Conservation (phyloP, 2,888 invertebrate genomes). For the Lacanobia wlatinum region DNA sequence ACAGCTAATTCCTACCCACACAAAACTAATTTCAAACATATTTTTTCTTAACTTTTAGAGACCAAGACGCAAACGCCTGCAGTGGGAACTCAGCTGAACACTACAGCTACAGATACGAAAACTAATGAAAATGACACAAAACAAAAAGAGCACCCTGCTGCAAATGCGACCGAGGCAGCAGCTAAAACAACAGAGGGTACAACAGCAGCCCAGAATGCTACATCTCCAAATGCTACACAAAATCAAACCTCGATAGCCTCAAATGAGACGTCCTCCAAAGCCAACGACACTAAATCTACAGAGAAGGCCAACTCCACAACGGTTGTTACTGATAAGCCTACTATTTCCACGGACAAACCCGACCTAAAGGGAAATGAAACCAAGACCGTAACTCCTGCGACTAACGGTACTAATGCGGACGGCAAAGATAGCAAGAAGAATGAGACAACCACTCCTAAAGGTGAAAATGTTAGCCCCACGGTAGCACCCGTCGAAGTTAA, state of each 20-base stretch:
- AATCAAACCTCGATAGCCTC: not conserved
- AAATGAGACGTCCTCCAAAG: constrained; percentile 18
- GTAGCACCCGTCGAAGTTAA: constrained; percentile 70
- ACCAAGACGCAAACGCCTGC: not conserved
- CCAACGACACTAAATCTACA: constrained; percentile 33
- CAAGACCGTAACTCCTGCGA: constrained; percentile 18
- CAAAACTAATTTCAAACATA: not conserved
- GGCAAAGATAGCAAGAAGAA: constrained; percentile 50
- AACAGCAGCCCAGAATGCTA: constrained; percentile 7
- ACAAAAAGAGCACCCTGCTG: not conserved
- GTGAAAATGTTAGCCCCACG: constrained; percentile 63
- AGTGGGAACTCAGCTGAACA: not conserved
- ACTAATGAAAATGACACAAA: not conserved
- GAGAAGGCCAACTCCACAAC: constrained; percentile 48
- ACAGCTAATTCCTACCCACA: not conserved
- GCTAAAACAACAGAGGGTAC: not conserved
- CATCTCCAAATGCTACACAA: constrained; percentile 22
- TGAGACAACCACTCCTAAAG: constrained; percentile 59
- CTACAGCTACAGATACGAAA: not conserved
- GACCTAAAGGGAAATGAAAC: constrained; percentile 31
- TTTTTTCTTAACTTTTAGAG: constrained; percentile 31
- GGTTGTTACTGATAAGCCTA: constrained; percentile 12
- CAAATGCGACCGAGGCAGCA: not conserved
- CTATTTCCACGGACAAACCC: constrained; percentile 19
- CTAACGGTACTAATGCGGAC: constrained; percentile 57